A percentile compares a stretch with the other conserved stretches of the same genome.
Conservation (phyloP, 2,113 vertebrate species). For the Pygoscelis adeliae region DNA sequence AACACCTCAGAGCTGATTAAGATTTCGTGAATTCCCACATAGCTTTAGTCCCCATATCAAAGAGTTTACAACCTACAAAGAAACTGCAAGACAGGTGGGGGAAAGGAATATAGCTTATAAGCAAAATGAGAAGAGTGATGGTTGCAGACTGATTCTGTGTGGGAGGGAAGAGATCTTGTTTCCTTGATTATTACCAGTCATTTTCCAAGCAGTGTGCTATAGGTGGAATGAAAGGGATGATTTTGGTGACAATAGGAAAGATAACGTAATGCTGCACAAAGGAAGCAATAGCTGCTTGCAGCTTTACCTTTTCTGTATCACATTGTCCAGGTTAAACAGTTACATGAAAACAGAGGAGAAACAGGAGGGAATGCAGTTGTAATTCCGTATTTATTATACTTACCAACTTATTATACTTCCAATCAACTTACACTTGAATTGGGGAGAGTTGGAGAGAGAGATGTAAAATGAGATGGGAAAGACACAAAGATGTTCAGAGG, state of each 20-base stretch:
- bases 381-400: background rate
- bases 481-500: background rate
- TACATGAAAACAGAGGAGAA: background rate
- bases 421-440: background rate
- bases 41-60: constrained; percentile 23
- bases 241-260: background rate
- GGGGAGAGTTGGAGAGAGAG: background rate
- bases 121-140: background rate
- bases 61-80: background rate
- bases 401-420: too few relatives aligned
- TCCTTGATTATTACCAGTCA: background rate
- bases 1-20: constrained; percentile 1
- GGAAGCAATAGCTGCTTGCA: background rate
- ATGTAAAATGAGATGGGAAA: background rate
- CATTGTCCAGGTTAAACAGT: background rate
- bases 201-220: background rate
- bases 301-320: background rate
- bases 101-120: background rate
- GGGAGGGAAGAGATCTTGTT: background rate
- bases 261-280: rapidly evolving
- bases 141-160: background rate
- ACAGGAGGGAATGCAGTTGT: background rate
- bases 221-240: background rate
- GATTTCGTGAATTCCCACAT: background rate
- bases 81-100: background rate